Conservation (phyloP, 1,140 invertebrate genomes). For the Rhopalosiphum padi region DNA sequence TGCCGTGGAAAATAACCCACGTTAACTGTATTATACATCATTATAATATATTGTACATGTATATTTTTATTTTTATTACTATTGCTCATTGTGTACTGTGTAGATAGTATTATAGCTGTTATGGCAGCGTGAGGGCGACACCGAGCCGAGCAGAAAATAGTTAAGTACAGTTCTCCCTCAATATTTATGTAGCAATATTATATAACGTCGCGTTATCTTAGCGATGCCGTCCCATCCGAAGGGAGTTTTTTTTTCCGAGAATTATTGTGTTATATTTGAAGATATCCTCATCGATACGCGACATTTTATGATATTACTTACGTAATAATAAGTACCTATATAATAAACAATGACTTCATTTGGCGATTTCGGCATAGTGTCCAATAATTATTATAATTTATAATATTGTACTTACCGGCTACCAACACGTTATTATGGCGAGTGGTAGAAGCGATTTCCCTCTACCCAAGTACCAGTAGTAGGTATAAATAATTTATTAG, state of each 20-base stretch:
- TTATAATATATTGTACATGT: neutral
- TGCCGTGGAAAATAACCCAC: neutral
- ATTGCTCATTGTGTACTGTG: neutral
- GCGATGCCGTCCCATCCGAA: neutral
- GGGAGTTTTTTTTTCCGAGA: neutral
- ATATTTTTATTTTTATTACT: neutral
- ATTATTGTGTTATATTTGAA: neutral
- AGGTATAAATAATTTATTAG: no score
- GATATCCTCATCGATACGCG: neutral
- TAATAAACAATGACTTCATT: neutral
- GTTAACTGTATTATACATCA: neutral
- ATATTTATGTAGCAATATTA: neutral
- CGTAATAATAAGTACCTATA: neutral
- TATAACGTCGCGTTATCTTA: neutral
- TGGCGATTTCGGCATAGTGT: no score
- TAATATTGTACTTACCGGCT: no score
- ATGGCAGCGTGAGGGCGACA: neutral
- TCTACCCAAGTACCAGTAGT: no score
- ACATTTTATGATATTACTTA: neutral
- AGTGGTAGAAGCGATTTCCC: no score
- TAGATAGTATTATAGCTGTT: neutral
- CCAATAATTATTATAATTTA: no score
- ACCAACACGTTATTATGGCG: no score
- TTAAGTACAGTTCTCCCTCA: neutral
- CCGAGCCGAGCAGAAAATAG: neutral